These are phyloP conservation scores for Physocephala rufipes DNA, from an alignment of 2,888 invertebrate genomes.

Conservation along the genomic window DNA sequence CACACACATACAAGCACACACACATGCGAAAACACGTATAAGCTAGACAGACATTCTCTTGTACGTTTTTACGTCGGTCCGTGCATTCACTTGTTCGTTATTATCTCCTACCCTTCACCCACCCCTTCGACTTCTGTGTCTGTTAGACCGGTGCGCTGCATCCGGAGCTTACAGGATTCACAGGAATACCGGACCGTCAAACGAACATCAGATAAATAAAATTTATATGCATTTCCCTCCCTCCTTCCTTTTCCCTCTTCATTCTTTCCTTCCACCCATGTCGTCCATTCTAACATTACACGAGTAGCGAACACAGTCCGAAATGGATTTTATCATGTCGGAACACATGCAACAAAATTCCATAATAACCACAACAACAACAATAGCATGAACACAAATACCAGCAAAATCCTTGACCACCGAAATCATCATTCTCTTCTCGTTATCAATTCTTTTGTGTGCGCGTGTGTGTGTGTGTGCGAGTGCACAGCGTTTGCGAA, in stretches of 20 bases:
- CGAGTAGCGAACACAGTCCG: background rate
- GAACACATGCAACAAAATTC: conserved; percentile 26
- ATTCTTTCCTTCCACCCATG: background rate
- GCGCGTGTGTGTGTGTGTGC: no score
- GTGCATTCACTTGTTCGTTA: no score
- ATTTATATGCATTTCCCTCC: conserved; percentile 62
- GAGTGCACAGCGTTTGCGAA: no score
- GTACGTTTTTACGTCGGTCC: no score
- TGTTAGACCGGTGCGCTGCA: background rate
- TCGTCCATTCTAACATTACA: no score
- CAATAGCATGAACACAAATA: conserved; percentile 31
- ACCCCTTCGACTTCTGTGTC: conserved; percentile 6
- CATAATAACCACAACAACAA: conserved; percentile 39
- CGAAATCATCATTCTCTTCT: background rate
- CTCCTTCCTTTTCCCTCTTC: background rate
- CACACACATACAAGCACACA: background rate
- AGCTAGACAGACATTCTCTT: no score
- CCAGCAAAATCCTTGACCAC: background rate
- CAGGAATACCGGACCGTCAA: conserved; percentile 23
- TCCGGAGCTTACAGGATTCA: background rate
- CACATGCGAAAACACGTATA: no score
- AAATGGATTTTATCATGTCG: conserved; percentile 10
- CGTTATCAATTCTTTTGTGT: no score
- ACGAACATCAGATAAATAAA: conserved; percentile 59
- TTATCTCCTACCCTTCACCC: background rate